Percentiles rank a stretch among this genome's conserved stretches.
Conservation (phyloP, 2,797 vertebrate genomes). For the Oreochromis grahami region DNA sequence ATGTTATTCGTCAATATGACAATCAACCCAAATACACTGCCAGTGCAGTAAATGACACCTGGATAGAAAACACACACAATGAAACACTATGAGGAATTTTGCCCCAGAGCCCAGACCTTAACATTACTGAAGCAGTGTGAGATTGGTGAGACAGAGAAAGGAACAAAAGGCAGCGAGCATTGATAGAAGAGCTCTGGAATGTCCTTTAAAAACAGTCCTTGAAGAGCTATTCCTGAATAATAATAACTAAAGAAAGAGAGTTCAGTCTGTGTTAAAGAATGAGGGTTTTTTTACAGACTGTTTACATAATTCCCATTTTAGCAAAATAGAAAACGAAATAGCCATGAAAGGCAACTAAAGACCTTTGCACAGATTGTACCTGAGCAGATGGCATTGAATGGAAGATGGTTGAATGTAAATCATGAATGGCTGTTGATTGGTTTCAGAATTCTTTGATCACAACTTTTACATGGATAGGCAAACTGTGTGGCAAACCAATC, state of each 20-base stretch:
- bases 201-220: not conserved
- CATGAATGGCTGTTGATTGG: not conserved
- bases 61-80: not conserved
- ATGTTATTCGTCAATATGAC: not conserved
- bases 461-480: not conserved
- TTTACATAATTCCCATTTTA: not conserved
- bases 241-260: not conserved
- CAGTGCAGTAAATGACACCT: not conserved
- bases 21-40: not conserved
- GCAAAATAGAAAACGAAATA: not conserved
- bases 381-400: not conserved
- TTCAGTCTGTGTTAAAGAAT: not conserved
- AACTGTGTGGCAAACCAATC: not conserved
- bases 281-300: not conserved
- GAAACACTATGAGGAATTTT: not conserved
- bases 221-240: not conserved
- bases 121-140: not conserved
- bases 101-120: not conserved
- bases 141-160: not conserved
- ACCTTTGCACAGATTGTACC: not conserved
- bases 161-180: not conserved
- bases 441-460: not conserved
- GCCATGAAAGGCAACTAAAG: not conserved
- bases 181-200: not conserved
- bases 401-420: not conserved